A percentile compares a stretch with the other conserved stretches of the same genome.
Evolutionary conservation across 2,888 invertebrate species (phyloP).

Genomic region (Phymatocera aterrima): DNA sequence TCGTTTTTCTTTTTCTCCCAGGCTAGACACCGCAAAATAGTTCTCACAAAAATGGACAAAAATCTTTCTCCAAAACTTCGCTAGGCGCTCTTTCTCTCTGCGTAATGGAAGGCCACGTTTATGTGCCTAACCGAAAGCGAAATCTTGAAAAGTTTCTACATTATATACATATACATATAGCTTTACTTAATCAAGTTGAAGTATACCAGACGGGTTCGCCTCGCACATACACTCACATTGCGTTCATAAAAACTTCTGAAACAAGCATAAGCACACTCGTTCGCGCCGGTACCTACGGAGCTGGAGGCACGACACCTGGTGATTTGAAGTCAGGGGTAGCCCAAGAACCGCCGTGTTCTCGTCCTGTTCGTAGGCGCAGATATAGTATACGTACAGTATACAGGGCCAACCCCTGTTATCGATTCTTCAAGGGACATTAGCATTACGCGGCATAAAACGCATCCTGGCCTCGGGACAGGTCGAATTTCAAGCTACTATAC

Average conservation of each 20-base stretch:
- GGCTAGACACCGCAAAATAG: not conserved
- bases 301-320: constrained; percentile 7
- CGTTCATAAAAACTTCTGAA: not conserved
- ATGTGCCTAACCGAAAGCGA: not conserved
- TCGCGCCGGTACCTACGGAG: no score
- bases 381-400: not conserved
- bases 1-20: not conserved
- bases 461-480: constrained; percentile 40
- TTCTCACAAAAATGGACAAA: not conserved
- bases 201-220: not conserved
- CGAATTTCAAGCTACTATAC: constrained; percentile 46
- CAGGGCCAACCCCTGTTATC: constrained; percentile 44
- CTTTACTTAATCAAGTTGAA: not conserved
- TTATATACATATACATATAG: not conserved
- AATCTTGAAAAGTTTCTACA: not conserved
- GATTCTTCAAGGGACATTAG: constrained; percentile 49
- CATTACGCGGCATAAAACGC: constrained; percentile 49
- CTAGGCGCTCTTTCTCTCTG: no score
- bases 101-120: no score
- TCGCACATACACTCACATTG: not conserved
- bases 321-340: constrained; percentile 51
- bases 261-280: no score
- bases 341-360: constrained; percentile 7
- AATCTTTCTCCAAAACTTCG: not conserved
- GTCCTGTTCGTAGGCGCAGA: not conserved